Conservation (phyloP, 2,113 vertebrate genomes). For the Oplegnathus fasciatus region DNA sequence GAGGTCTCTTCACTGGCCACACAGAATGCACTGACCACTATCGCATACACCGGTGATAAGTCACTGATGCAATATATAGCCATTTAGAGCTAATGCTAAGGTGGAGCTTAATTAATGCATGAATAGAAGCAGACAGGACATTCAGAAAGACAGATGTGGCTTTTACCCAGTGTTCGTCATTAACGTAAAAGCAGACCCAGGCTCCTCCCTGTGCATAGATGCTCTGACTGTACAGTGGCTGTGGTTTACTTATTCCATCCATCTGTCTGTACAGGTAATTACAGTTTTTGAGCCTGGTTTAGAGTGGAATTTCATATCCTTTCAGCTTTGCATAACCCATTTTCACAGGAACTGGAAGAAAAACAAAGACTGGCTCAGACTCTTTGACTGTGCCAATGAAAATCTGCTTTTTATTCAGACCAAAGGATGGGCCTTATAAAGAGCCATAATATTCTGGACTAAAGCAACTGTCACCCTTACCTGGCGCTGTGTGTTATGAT, state of each 20-base stretch:
- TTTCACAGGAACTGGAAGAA: constrained; percentile 57
- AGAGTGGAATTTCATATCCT: constrained; percentile 51
- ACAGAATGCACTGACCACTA: constrained; percentile 46
- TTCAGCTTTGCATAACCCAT: constrained; percentile 59
- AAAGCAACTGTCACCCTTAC: constrained; percentile 57
- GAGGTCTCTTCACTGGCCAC: constrained; percentile 35
- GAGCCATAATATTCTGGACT: constrained; percentile 53
- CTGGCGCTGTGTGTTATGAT: constrained; percentile 41
- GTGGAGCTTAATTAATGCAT: constrained; percentile 39
- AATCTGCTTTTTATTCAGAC: constrained; percentile 58
- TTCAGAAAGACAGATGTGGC: constrained; percentile 24
- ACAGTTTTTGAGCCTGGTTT: constrained; percentile 48
- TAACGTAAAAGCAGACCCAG: constrained; percentile 39
- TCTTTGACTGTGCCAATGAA: constrained; percentile 51
- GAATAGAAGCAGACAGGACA: constrained; percentile 26
- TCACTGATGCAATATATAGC: constrained; percentile 73
- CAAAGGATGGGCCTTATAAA: constrained; percentile 56
- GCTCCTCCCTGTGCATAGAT: constrained; percentile 21
- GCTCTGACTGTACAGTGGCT: constrained; percentile 25
- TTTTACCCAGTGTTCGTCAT: constrained; percentile 30
- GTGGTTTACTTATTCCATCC: constrained; percentile 47
- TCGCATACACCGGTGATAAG: constrained; percentile 44
- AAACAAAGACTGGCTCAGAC: constrained; percentile 63
- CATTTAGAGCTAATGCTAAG: constrained; percentile 43
- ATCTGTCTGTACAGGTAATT: constrained; percentile 62